phyloP scores from a whole-genome alignment of 2,113 vertebrate species.

The Polypterus bichir region DNA sequence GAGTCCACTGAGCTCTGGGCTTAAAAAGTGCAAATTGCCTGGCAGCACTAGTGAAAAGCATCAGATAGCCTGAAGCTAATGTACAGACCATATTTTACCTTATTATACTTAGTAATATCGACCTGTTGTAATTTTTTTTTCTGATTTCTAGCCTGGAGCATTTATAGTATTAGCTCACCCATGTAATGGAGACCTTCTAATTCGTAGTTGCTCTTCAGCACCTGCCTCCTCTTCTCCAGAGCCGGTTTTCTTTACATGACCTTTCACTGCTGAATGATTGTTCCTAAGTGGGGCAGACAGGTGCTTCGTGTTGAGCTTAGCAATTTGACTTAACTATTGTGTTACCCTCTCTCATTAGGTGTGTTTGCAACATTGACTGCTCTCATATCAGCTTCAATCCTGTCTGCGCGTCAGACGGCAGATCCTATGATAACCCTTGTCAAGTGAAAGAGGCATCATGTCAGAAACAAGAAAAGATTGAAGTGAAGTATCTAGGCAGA shows the following conservation, averaged over 20 bases:
- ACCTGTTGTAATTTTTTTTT: background rate
- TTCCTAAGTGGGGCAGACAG: background rate
- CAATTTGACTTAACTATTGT: background rate
- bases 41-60: background rate
- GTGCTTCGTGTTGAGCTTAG: background rate
- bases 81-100: background rate
- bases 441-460: conserved; percentile 98
- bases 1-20: background rate
- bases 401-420: conserved; percentile 94
- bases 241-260: background rate
- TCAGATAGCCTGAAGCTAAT: background rate
- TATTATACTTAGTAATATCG: background rate
- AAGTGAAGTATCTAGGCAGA: conserved; percentile 95
- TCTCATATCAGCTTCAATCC: conserved; percentile 98
- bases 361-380: conserved; percentile 98
- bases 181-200: background rate
- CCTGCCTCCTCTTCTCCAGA: background rate
- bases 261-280: background rate
- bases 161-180: background rate
- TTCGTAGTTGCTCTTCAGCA: background rate
- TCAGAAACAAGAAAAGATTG: conserved; percentile 98
- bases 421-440: conserved; percentile 98
- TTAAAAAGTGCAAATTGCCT: background rate
- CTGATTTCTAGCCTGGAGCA: background rate
- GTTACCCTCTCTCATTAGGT: conserved; percentile 51